Percentiles rank a stretch among this genome's conserved stretches.
Conservation (phyloP, 2,797 vertebrate genomes). For the Argya squamiceps region DNA sequence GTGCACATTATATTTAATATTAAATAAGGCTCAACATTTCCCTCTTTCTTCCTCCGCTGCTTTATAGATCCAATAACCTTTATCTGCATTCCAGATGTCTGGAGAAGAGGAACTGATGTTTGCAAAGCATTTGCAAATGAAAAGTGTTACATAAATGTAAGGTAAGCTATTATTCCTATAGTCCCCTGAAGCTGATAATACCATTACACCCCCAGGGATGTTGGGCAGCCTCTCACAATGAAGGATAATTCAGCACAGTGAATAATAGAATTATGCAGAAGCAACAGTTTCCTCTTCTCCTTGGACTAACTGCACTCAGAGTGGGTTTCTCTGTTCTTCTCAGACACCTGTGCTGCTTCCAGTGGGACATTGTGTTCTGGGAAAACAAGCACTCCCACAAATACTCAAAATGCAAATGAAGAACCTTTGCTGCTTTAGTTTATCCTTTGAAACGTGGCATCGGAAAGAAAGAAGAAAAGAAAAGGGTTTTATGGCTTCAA, state of each 20-base stretch:
- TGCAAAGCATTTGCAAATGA: background rate
- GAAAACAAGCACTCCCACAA: background rate
- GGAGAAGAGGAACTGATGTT: background rate
- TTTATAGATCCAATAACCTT: background rate
- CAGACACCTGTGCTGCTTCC: background rate
- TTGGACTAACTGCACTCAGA: background rate
- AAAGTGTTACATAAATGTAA: background rate
- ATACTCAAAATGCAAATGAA: background rate
- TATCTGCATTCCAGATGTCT: background rate
- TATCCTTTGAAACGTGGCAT: background rate
- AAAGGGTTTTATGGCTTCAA: background rate
- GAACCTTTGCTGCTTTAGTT: background rate
- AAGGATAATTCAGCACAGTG: background rate
- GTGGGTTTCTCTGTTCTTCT: background rate
- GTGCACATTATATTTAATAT: background rate
- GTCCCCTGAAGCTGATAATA: background rate
- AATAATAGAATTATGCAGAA: background rate
- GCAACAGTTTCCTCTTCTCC: background rate
- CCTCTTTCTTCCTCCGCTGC: background rate
- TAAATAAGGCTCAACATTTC: background rate
- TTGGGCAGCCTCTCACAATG: background rate
- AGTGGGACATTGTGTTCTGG: background rate
- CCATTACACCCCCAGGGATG: background rate
- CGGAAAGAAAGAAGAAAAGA: fast-evolving
- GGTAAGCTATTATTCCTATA: background rate